Conservation (phyloP, 35 echinoderm and acorn worm species). For the Antedon bifida region DNA sequence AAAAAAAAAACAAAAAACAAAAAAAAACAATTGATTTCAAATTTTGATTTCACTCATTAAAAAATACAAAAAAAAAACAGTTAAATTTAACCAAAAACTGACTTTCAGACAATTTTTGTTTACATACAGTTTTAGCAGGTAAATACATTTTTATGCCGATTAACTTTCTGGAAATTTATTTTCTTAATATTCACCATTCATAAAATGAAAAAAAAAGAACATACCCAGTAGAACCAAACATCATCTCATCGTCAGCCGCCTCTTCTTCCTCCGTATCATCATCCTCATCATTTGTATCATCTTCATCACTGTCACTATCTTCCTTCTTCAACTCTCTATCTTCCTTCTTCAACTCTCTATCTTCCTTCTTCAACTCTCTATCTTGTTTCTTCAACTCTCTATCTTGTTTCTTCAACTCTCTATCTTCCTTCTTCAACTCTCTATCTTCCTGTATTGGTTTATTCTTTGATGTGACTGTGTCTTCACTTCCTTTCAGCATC, state of each 20-base stretch:
- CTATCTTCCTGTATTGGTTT: neutral
- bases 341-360: neutral
- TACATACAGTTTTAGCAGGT: no score
- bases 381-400: neutral
- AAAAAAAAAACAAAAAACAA: no score
- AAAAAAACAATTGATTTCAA: no score
- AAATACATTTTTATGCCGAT: no score
- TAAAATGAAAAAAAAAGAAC: neutral
- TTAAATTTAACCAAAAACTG: no score
- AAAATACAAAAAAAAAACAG: no score
- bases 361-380: neutral
- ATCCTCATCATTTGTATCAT: neutral
- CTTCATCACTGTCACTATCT: neutral
- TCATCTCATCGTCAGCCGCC: neutral
- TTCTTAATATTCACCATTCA: no score
- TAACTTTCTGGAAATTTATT: no score
- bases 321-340: neutral
- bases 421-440: no score
- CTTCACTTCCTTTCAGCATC: constrained; percentile 16
- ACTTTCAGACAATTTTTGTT: no score
- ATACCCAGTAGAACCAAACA: neutral
- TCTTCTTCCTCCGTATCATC: neutral
- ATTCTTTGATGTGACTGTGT: neutral
- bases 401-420: no score
- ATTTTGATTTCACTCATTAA: no score